Conservation (phyloP, 1,140 invertebrate genomes). For the Cydia splendana region DNA sequence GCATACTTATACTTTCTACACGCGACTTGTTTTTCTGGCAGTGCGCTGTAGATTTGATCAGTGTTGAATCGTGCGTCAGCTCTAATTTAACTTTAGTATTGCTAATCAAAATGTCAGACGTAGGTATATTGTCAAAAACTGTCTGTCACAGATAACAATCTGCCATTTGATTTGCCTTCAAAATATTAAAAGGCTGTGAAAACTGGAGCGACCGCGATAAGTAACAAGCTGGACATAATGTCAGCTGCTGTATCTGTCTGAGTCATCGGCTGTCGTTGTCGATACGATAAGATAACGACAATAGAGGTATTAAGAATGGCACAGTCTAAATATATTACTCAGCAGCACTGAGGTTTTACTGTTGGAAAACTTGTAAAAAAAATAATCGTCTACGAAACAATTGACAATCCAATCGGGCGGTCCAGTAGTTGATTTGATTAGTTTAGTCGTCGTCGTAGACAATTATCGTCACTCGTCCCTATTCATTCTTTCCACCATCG, state of each 20-base stretch:
- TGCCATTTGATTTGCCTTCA: slow-evolving; percentile 9
- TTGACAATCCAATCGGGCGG: too few relatives aligned
- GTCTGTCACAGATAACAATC: slow-evolving; percentile 1
- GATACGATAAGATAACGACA: not conserved
- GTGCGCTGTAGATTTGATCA: too few relatives aligned
- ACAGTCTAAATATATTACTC: not conserved
- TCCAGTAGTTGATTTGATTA: too few relatives aligned
- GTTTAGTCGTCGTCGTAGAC: too few relatives aligned
- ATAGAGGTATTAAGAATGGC: not conserved
- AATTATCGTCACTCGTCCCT: too few relatives aligned
- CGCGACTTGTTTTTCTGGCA: too few relatives aligned
- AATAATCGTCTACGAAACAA: not conserved
- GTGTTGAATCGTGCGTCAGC: not conserved
- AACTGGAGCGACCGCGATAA: slow-evolving; percentile 4
- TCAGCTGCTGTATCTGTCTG: not conserved
- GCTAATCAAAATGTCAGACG: not conserved
- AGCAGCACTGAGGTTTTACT: not conserved
- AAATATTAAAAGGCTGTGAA: slow-evolving; percentile 8
- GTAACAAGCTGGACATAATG: not conserved
- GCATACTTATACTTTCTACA: too few relatives aligned
- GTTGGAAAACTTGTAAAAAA: not conserved
- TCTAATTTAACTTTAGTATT: not conserved
- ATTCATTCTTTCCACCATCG: too few relatives aligned
- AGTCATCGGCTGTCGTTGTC: not conserved
- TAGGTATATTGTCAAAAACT: not conserved